Evolutionary conservation across 1,140 invertebrate genomes (phyloP), one percentile per base, ranked within the genome.

Genomic region (Cyclargus thomasi): DNA sequence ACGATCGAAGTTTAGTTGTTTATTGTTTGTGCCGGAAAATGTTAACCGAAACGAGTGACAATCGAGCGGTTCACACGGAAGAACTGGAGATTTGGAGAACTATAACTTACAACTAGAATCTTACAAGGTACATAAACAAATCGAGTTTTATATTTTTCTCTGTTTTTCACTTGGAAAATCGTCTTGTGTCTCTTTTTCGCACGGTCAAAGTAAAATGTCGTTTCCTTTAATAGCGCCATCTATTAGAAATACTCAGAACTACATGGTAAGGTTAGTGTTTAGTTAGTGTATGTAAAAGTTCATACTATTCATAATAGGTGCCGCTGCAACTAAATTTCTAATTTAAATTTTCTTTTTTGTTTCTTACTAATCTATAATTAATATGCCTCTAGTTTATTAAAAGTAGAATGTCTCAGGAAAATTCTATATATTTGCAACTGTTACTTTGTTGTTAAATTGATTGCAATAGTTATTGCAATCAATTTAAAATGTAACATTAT

Each of bases 71-170:
- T 7, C 18, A 20, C 55, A 20, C 10, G 10, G 55, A 59, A 59
- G 17, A 59, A 59, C 55, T 59, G 55, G 18, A 20, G 55, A 59
- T 47, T 47, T 47, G 39, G 39, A 47, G 11, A 47, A 47, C 39
- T 7, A 47, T 47, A 47, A 47, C 39, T 47, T 47, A 47, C 10
- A 47, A 47, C 39, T 47, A 59, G 20, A 18, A 55, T 55, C 55
- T 59, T 20, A 20, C n/a, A 18, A 59, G 55, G 20, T 47, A 59
- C 20, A 59, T 59, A 59, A 59, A 59, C 55, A 59, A 20, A 20
- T 11, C 55, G 18, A 59, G 20, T 59, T 59, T 21, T 59, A 59
- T 59, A 59, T 20, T 59, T 59, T 59, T 59, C 55, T 59, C 55
- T 59, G 55, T 59, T 59, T 59, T 59, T 20, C 55, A 11, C 20